A percentile compares a stretch with the other conserved stretches of the same genome.
phyloP scores from a whole-genome alignment of 2,888 invertebrate genomes.

The Cyclophora punctaria region DNA sequence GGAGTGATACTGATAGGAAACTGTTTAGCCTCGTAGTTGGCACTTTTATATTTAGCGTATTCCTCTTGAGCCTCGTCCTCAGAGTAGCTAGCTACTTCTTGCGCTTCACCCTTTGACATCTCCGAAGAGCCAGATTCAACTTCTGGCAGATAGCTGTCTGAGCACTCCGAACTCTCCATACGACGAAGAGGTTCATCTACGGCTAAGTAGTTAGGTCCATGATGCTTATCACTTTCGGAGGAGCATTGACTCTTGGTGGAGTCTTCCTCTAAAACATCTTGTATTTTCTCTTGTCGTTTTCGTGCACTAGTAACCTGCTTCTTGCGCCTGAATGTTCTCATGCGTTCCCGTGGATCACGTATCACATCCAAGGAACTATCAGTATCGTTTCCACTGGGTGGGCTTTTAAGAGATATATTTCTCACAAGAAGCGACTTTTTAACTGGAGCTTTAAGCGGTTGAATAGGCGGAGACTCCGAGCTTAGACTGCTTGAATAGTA shows the following conservation, averaged over 20 bases:
- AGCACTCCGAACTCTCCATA: constrained; percentile 78
- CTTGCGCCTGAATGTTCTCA: constrained; percentile 80
- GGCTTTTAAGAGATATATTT: constrained; percentile 79
- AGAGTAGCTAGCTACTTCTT: constrained; percentile 62
- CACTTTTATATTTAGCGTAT: constrained; percentile 59
- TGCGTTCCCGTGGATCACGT: constrained; percentile 79
- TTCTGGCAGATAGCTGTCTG: constrained; percentile 81
- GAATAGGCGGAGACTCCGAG: constrained; percentile 82
- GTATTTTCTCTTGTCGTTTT: constrained; percentile 73
- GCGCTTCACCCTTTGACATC: constrained; percentile 70
- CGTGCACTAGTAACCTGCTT: constrained; percentile 77
- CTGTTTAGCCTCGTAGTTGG: constrained; percentile 57
- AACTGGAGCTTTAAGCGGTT: constrained; percentile 77
- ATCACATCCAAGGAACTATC: constrained; percentile 81
- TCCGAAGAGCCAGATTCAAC: constrained; percentile 78
- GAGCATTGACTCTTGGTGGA: constrained; percentile 69
- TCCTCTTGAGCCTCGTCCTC: constrained; percentile 74
- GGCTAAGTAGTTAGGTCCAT: constrained; percentile 48
- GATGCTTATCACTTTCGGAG: constrained; percentile 66
- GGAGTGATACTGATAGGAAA: constrained; percentile 65
- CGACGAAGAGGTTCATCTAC: constrained; percentile 68
- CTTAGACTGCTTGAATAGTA: constrained; percentile 85
- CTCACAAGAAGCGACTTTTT: constrained; percentile 78
- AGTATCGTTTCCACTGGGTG: constrained; percentile 84
- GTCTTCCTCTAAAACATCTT: constrained; percentile 70